phyloP scores from a whole-genome alignment of 2,888 invertebrate genomes.

The Pelosia muscerda region DNA sequence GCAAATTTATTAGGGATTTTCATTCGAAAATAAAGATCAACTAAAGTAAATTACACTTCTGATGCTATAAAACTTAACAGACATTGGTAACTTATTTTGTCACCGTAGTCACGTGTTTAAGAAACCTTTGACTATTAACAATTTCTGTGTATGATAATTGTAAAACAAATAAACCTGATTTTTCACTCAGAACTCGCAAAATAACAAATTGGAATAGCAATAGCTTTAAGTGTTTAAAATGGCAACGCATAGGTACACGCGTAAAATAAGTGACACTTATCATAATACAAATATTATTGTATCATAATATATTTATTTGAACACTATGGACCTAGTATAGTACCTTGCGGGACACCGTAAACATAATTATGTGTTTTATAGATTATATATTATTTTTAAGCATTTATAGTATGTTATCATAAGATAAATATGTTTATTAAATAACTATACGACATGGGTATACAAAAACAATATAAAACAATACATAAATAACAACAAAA shows the following conservation, averaged over 20 bases:
- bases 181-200: conserved; percentile 71
- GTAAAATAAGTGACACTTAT: conserved; percentile 63
- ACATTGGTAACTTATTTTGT: background rate
- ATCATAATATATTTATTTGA: conserved; percentile 53
- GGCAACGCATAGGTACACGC: conserved; percentile 77
- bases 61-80: background rate
- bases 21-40: background rate
- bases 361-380: conserved; percentile 51
- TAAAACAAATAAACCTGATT: background rate
- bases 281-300: conserved; percentile 44
- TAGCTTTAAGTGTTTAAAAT: conserved; percentile 85
- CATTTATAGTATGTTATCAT: conserved; percentile 51
- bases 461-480: conserved; percentile 56
- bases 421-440: conserved; percentile 51
- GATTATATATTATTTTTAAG: conserved; percentile 53
- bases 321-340: conserved; percentile 58
- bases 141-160: background rate
- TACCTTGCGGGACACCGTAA: conserved; percentile 70
- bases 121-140: background rate
- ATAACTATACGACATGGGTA: conserved; percentile 53
- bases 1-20: background rate
- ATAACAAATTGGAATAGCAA: conserved; percentile 59
- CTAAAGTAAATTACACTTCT: background rate
- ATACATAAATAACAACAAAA: conserved; percentile 63
- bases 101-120: background rate